Evolutionary conservation across 2,797 vertebrate species (phyloP).

Genomic region (Mormyrus hasselquistii): DNA sequence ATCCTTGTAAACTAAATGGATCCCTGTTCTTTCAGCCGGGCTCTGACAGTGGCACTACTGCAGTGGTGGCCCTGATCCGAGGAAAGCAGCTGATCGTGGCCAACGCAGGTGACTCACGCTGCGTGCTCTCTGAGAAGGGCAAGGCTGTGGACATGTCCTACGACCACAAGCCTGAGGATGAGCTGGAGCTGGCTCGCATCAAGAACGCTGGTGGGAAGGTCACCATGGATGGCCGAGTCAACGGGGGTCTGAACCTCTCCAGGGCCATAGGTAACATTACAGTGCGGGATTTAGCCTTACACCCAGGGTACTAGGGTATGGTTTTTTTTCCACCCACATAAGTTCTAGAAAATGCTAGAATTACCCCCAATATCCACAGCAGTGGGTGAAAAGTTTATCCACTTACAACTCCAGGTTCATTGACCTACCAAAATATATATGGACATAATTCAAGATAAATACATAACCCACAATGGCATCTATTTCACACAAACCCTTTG

Average conservation of each 20-base stretch:
- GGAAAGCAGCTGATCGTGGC: constrained; percentile 96
- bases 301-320: background rate
- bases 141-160: constrained; percentile 96
- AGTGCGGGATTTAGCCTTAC: background rate
- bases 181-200: constrained; percentile 89
- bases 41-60: constrained; percentile 94
- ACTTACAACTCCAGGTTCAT: background rate
- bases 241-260: constrained; percentile 94
- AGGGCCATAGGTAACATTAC: constrained; percentile 79
- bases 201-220: constrained; percentile 97
- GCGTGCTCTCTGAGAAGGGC: constrained; percentile 87
- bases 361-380: background rate
- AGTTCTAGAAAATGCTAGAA: background rate
- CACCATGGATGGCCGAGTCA: constrained; percentile 95
- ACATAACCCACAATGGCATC: too few species aligned
- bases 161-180: constrained; percentile 96
- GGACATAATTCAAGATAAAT: background rate
- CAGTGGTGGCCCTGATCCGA: constrained; percentile 88
- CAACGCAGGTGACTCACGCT: constrained; percentile 94
- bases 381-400: background rate
- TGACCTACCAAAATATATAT: background rate
- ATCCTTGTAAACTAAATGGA: background rate
- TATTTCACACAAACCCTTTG: background rate
- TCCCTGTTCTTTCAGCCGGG: constrained; percentile 69
- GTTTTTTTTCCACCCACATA: background rate